These are phyloP conservation scores for Actias luna DNA, from an alignment of 2,888 invertebrate species.

Conservation along the genomic window DNA sequence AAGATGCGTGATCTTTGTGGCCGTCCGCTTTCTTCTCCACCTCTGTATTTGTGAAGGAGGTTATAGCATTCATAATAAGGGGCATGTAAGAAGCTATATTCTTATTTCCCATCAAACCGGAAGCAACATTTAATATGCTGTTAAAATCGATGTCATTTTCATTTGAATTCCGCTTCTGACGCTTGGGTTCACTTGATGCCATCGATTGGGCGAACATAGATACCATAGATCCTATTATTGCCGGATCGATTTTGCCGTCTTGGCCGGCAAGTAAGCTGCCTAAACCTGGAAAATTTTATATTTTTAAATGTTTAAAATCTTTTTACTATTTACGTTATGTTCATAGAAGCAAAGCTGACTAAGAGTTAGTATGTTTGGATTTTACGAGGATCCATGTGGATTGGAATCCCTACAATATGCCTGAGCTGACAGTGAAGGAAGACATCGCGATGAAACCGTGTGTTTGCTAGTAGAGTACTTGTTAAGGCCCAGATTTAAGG, in stretches of 20 bases:
- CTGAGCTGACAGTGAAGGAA: too few species aligned
- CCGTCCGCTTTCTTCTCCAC: slow-evolving; percentile 81
- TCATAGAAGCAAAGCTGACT: too few species aligned
- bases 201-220: slow-evolving; percentile 73
- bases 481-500: too few species aligned
- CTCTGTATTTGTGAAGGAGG: slow-evolving; percentile 83
- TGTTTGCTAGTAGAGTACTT: too few species aligned
- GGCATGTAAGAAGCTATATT: slow-evolving; percentile 81
- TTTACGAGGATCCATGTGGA: too few species aligned
- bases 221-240: slow-evolving; percentile 74
- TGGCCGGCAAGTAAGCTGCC: slow-evolving; percentile 81
- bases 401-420: too few species aligned
- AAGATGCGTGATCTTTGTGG: slow-evolving; percentile 87
- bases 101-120: slow-evolving; percentile 75
- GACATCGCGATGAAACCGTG: too few species aligned
- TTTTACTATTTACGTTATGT: too few species aligned
- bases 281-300: slow-evolving; percentile 59
- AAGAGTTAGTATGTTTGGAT: too few species aligned
- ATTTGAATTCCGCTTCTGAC: slow-evolving; percentile 50
- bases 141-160: slow-evolving; percentile 77
- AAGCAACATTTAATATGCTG: slow-evolving; percentile 78
- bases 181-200: slow-evolving; percentile 45
- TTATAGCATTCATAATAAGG: slow-evolving; percentile 84
- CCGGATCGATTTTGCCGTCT: slow-evolving; percentile 81
- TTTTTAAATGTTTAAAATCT: too few species aligned